These are phyloP conservation scores for Mamestra brassicae DNA, from an alignment of 2,888 invertebrate species.

Conservation along the genomic window DNA sequence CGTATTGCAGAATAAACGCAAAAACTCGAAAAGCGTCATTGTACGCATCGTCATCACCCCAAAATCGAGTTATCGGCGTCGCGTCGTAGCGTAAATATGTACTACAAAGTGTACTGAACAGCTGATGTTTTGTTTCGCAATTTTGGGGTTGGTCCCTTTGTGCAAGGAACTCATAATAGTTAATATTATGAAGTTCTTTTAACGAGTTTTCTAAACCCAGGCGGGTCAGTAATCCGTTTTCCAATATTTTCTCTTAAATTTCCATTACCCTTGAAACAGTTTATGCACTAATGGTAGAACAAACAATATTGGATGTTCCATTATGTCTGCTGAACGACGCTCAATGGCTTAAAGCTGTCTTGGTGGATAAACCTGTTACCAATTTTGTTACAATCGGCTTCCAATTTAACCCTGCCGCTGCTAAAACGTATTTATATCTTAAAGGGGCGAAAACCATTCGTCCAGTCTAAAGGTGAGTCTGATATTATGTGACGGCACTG, in stretches of 20 bases:
- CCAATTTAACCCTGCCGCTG: background rate
- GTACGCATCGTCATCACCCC: too few species aligned
- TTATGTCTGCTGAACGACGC: background rate
- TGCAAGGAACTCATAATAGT: too few species aligned
- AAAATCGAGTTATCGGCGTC: too few species aligned
- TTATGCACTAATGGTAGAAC: background rate
- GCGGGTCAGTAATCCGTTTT: background rate
- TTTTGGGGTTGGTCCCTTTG: background rate
- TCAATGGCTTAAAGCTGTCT: constrained; percentile 15
- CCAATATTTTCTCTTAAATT: background rate
- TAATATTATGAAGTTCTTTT: background rate
- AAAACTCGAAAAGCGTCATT: too few species aligned
- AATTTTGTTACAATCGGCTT: background rate
- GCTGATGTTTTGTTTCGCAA: too few species aligned
- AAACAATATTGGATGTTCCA: background rate
- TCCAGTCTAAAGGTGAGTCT: background rate
- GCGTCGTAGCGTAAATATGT: too few species aligned
- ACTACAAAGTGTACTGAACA: too few species aligned
- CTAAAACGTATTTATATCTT: background rate
- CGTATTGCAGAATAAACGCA: too few species aligned
- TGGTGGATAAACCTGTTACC: background rate
- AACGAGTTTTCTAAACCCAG: background rate
- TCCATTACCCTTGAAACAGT: background rate
- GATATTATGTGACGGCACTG: background rate
- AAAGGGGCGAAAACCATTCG: background rate